A percentile compares a stretch with the other conserved stretches of the same genome.
Conservation (phyloP, 2,797 vertebrate genomes). For the Pipistrellus kuhlii region DNA sequence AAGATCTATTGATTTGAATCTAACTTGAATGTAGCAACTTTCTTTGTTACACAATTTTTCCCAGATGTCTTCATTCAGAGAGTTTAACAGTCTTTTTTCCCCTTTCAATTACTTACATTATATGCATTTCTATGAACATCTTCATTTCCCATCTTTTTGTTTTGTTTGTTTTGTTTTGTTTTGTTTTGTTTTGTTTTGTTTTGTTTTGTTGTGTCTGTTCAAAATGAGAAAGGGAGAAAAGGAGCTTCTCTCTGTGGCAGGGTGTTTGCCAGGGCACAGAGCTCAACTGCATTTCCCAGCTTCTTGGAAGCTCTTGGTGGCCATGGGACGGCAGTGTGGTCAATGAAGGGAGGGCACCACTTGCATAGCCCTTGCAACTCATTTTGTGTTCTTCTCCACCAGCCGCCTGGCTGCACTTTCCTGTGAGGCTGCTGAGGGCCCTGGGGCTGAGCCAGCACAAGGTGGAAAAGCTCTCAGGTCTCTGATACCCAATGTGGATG, state of each 20-base stretch:
- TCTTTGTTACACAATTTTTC: background rate
- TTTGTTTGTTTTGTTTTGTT: too few relatives aligned
- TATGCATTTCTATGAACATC: background rate
- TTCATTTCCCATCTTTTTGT: background rate
- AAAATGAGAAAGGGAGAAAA: background rate
- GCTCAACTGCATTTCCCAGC: background rate
- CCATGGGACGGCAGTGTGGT: rapidly evolving
- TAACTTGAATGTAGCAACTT: background rate
- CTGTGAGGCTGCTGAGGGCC: too few relatives aligned
- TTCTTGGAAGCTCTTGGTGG: background rate
- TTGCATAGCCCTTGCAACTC: background rate
- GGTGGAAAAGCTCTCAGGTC: background rate
- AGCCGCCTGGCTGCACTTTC: too few relatives aligned
- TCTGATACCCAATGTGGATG: background rate
- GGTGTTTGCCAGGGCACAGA: too few relatives aligned
- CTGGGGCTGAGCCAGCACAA: too few relatives aligned
- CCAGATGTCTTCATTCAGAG: background rate
- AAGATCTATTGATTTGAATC: background rate
- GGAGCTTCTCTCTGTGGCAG: background rate
- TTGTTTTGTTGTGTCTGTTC: background rate
- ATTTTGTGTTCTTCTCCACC: rapidly evolving
- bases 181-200: too few relatives aligned
- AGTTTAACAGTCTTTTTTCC: background rate
- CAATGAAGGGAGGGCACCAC: rapidly evolving
- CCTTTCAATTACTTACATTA: background rate